Evolutionary conservation across 1,140 invertebrate genomes (phyloP).

Genomic region (Heliothis virescens): DNA sequence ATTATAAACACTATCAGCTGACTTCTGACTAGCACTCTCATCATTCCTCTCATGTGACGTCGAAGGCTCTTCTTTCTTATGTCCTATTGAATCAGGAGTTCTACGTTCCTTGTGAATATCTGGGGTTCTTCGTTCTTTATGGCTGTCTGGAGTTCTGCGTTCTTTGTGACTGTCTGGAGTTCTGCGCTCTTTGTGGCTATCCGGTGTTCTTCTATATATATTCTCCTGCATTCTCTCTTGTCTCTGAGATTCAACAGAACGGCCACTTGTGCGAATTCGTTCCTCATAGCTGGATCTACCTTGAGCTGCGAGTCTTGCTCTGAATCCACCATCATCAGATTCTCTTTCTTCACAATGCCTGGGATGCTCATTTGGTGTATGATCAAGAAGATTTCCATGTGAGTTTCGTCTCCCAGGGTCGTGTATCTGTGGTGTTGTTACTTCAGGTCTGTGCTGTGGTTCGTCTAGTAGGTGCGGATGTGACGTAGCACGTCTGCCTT

Average conservation of each 20-base stretch:
- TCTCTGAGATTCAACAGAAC: constrained; percentile 75
- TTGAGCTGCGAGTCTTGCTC: constrained; percentile 78
- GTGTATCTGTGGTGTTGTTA: constrained; percentile 72
- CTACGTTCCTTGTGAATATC: constrained; percentile 72
- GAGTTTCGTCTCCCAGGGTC: constrained; percentile 85
- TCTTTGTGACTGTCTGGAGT: constrained; percentile 70
- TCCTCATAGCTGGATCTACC: constrained; percentile 81
- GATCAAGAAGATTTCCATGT: constrained; percentile 87
- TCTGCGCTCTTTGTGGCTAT: constrained; percentile 58
- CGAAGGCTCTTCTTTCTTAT: constrained; percentile 72
- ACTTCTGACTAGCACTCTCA: constrained; percentile 82
- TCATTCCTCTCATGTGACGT: constrained; percentile 75
- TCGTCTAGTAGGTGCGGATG: constrained; percentile 89
- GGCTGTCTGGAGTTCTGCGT: constrained; percentile 71
- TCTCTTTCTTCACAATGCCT: constrained; percentile 83
- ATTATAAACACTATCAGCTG: constrained; percentile 80
- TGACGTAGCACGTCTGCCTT: constrained; percentile 87
- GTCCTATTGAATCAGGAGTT: constrained; percentile 75
- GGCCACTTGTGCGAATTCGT: constrained; percentile 76
- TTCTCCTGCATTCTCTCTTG: constrained; percentile 69
- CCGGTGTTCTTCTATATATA: constrained; percentile 76
- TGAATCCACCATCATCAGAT: constrained; percentile 87
- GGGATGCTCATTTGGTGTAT: constrained; percentile 68
- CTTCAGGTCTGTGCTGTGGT: constrained; percentile 79
- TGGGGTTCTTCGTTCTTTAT: constrained; percentile 65